Conservation (phyloP, 1,140 invertebrate species). For the Thaumatotibia leucotreta region DNA sequence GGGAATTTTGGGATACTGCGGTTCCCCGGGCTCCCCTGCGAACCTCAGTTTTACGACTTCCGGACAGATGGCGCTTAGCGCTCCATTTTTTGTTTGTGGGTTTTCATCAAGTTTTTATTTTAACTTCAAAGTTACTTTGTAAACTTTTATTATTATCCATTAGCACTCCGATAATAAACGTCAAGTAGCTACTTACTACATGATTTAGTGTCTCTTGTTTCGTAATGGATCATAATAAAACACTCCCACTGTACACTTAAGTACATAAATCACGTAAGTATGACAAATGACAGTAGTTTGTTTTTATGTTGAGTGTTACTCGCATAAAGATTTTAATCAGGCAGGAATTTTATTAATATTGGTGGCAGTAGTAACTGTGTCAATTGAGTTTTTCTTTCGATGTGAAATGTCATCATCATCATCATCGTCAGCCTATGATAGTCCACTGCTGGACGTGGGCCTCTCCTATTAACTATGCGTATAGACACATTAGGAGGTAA, state of each 20-base stretch:
- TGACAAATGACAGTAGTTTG: neutral
- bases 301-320: too few species aligned
- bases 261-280: neutral
- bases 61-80: neutral
- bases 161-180: neutral
- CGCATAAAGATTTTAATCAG: too few species aligned
- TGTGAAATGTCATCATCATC: too few species aligned
- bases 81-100: neutral
- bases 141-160: neutral
- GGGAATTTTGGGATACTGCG: neutral
- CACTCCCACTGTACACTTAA: neutral
- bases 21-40: neutral
- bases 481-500: too few species aligned
- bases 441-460: too few species aligned
- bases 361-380: too few species aligned
- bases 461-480: too few species aligned
- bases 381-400: too few species aligned
- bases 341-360: too few species aligned
- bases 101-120: constrained; percentile 7
- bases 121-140: neutral
- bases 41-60: neutral
- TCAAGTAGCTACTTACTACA: neutral
- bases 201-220: neutral
- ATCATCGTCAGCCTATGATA: too few species aligned
- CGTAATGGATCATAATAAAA: neutral